Percentiles rank a stretch among this genome's conserved stretches.
Evolutionary conservation across 1,140 invertebrate genomes (phyloP).

Genomic region (Oppia nitens): DNA sequence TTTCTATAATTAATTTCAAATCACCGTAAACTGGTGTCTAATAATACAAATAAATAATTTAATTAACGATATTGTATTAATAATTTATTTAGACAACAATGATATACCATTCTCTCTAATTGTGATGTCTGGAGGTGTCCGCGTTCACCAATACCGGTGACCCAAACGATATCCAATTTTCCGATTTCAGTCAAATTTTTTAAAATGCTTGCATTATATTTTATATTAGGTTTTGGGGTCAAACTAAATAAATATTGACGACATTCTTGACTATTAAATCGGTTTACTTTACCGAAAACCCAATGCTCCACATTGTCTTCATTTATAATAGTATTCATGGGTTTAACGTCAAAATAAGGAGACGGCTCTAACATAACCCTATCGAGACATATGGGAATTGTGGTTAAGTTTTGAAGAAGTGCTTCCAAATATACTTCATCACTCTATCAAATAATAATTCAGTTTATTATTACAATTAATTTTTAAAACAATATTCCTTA

Average conservation of each 20-base stretch:
- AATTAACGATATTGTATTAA: conserved; percentile 12
- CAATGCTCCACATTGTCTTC: conserved; percentile 28
- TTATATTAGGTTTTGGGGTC: conserved; percentile 52
- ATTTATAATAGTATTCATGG: conserved; percentile 26
- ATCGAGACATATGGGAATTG: conserved; percentile 71
- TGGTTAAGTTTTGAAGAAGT: conserved; percentile 86
- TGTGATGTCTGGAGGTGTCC: conserved; percentile 89
- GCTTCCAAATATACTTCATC: conserved; percentile 95
- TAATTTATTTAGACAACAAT: too few species aligned
- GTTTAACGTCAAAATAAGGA: conserved; percentile 49
- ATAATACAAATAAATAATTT: conserved; percentile 13
- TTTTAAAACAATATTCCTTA: background rate
- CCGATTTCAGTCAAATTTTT: conserved; percentile 76
- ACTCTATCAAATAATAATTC: conserved; percentile 37
- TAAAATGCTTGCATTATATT: conserved; percentile 49
- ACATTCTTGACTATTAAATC: conserved; percentile 42
- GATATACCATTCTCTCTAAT: conserved; percentile 54
- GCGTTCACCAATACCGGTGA: conserved; percentile 82
- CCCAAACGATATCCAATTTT: conserved; percentile 93
- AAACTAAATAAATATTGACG: conserved; percentile 89
- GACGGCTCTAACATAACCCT: conserved; percentile 81
- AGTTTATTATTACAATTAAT: conserved; percentile 14
- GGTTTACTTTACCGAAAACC: conserved; percentile 70
- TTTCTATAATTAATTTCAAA: conserved; percentile 57
- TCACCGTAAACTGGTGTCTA: conserved; percentile 74